Evolutionary conservation across 2,797 vertebrate genomes (phyloP), one percentile per base, ranked within the genome.

Genomic region (Crenichthys baileyi): DNA sequence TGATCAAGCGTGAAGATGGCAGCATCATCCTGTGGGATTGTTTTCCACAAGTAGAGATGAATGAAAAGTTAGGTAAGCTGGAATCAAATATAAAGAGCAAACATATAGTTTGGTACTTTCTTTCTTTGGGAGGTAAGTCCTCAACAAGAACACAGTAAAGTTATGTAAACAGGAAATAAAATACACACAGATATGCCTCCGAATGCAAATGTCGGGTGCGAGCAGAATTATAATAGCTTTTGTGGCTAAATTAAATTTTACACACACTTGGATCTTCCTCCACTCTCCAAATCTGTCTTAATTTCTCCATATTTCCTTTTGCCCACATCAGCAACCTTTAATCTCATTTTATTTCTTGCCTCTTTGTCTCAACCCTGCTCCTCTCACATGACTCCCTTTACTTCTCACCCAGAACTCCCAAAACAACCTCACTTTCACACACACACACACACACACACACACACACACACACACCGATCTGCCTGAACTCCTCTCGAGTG

Each of bases 401-500:
- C 68, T 61, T 70, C 70, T 71, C 76, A 60, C 80, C 58, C 80
- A 26, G 70, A 70, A 70, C 79, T 77, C 76, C 74, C 86, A 76
- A 77, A 63, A 75, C 73, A 77, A 39, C 70, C 79, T 67, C 84
- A 3, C 65, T 7, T 11, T 15, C 39, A 36, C 70, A 46, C 75
- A 26, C 60, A 48, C 65, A 48, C 78, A 75, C 68, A 84, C 63
- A 73, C 58, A 79, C 22, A 36, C 60, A 11, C 31, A 18, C 29
- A 18, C 29, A 31, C 58, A 60, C 58, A 61, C 26, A 72, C 77
- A 79, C 70, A 86, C 67, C 74, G 53, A 76, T 48, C 77, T 79
- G 76, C 71, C 81, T 81, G 77, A 18, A 70, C 79, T 87, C 88
- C 79, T 87, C 88, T 87, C 78, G 79, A 81, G 81, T 92, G 91